phyloP scores from a whole-genome alignment of 2,113 vertebrate genomes.

The Eidolon helvum region DNA sequence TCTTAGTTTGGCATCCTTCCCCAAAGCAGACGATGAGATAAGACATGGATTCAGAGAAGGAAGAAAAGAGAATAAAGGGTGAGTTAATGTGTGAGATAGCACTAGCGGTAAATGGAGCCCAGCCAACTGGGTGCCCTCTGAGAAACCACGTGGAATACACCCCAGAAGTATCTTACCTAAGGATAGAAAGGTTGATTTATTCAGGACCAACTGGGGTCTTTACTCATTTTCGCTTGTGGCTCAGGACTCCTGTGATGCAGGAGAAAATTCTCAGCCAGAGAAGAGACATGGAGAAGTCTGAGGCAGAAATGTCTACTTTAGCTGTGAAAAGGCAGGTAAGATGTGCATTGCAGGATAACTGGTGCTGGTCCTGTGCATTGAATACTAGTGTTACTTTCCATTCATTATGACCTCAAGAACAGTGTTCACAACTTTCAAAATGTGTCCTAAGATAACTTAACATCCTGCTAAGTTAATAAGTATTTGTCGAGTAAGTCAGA shows the following conservation, averaged over 20 bases:
- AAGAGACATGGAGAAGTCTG: neutral
- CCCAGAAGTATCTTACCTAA: neutral
- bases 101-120: neutral
- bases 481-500: neutral
- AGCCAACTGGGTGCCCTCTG: accelerated
- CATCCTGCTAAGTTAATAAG: neutral
- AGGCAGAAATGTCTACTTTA: neutral
- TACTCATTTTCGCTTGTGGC: neutral
- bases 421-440: neutral
- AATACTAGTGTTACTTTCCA: neutral
- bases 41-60: neutral
- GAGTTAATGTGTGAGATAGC: too few relatives aligned
- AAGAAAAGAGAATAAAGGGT: neutral
- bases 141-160: neutral
- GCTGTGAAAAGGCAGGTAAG: neutral
- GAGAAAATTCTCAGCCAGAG: neutral
- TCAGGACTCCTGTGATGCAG: neutral
- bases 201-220: neutral
- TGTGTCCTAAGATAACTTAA: neutral
- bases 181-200: neutral
- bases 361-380: accelerated
- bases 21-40: neutral
- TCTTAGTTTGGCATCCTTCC: neutral
- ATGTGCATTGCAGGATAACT: accelerated
- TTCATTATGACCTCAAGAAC: neutral